Evolutionary conservation across 2,888 invertebrate genomes (phyloP).

Genomic region (Malthinus flaveolus): DNA sequence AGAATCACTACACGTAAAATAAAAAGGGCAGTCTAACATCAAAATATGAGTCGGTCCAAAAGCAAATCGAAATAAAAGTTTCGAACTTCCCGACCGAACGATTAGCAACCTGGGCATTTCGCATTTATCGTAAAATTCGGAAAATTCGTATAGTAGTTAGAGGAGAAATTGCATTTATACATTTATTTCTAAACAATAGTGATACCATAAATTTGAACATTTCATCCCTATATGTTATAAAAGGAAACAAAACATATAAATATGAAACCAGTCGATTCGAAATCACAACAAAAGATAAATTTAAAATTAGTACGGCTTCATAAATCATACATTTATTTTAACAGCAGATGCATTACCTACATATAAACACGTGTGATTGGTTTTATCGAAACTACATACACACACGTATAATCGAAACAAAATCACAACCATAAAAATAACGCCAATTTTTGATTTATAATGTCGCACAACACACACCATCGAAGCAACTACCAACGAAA

Average conservation of each 20-base stretch:
- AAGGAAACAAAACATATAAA: conserved; percentile 2
- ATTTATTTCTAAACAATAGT: too few relatives aligned
- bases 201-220: neutral
- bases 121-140: too few relatives aligned
- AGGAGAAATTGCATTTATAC: too few relatives aligned
- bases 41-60: too few relatives aligned
- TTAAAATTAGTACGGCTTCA: conserved; percentile 42
- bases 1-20: too few relatives aligned
- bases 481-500: conserved; percentile 23
- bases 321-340: conserved; percentile 53
- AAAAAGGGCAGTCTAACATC: too few relatives aligned
- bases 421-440: conserved; percentile 51
- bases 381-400: conserved; percentile 38
- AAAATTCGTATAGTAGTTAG: too few relatives aligned
- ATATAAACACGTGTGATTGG: conserved; percentile 52
- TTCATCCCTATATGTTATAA: neutral
- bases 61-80: too few relatives aligned
- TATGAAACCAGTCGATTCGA: conserved; percentile 6
- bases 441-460: conserved; percentile 52
- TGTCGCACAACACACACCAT: conserved; percentile 13
- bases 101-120: too few relatives aligned
- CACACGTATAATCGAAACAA: conserved; percentile 46
- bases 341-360: conserved; percentile 52
- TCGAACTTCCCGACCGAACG: too few relatives aligned
- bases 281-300: conserved; percentile 20